Evolutionary conservation across 2,888 invertebrate species (phyloP).

Genomic region (Halocaridina rubra): DNA sequence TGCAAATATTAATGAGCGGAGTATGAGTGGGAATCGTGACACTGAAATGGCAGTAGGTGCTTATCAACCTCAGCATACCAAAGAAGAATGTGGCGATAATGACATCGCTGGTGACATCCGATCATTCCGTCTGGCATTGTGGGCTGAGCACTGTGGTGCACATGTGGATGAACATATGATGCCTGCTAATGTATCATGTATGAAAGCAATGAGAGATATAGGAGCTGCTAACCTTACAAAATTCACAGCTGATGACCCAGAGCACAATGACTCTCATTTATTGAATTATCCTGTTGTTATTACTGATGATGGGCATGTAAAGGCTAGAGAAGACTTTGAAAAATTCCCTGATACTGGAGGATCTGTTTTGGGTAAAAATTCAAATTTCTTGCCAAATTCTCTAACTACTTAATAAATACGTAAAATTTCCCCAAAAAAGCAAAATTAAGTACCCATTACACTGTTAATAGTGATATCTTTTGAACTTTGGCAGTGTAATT

Average conservation of each 20-base stretch:
- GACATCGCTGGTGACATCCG: slow-evolving; percentile 58
- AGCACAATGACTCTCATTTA: slow-evolving; percentile 62
- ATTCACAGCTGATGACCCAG: slow-evolving; percentile 50
- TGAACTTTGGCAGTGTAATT: too few species aligned
- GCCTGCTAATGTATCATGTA: slow-evolving; percentile 54
- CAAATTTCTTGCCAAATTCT: slow-evolving; percentile 60
- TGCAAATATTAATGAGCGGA: slow-evolving; percentile 64
- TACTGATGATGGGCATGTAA: slow-evolving; percentile 51
- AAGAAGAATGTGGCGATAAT: slow-evolving; percentile 51
- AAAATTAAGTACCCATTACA: too few species aligned
- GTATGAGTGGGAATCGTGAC: slow-evolving; percentile 64
- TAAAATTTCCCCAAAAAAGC: too few species aligned
- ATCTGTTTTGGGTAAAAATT: slow-evolving; percentile 55
- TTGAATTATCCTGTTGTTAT: slow-evolving; percentile 62
- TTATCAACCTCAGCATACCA: slow-evolving; percentile 57
- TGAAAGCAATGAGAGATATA: slow-evolving; percentile 51
- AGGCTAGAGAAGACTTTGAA: slow-evolving; percentile 54
- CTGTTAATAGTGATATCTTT: too few species aligned
- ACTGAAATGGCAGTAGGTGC: slow-evolving; percentile 64
- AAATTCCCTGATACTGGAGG: slow-evolving; percentile 63
- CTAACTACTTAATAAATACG: slow-evolving; percentile 47
- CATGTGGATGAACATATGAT: slow-evolving; percentile 51
- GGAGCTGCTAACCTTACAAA: slow-evolving; percentile 48
- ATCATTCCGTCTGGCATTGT: slow-evolving; percentile 62
- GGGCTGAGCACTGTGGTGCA: slow-evolving; percentile 64